Percentiles rank a stretch among this genome's conserved stretches.
Conservation (phyloP, 2,888 invertebrate species). For the Protonemura montana region DNA sequence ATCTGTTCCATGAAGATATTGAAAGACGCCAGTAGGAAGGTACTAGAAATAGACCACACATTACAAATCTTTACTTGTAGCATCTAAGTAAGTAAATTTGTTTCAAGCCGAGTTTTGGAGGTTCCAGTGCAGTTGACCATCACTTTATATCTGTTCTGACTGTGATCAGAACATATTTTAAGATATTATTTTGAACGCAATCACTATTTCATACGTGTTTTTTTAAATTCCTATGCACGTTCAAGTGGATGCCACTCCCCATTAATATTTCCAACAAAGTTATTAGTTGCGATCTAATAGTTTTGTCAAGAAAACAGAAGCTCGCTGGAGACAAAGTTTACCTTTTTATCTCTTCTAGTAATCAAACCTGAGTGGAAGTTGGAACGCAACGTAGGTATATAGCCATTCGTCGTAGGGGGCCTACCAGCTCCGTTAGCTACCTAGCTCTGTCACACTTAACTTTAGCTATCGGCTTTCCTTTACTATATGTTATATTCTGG, state of each 20-base stretch:
- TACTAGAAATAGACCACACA: too few relatives aligned
- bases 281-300: constrained; percentile 18
- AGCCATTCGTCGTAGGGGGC: constrained; percentile 3
- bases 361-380: not conserved
- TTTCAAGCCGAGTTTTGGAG: too few relatives aligned
- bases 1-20: too few relatives aligned
- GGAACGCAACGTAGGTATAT: not conserved
- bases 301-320: constrained; percentile 37
- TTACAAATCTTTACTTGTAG: too few relatives aligned
- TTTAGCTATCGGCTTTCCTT: not conserved
- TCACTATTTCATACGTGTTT: not conserved
- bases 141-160: too few relatives aligned
- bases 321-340: constrained; percentile 32
- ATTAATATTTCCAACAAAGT: not conserved
- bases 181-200: too few relatives aligned
- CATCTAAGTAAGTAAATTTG: too few relatives aligned
- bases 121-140: too few relatives aligned
- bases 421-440: not conserved
- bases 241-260: not conserved
- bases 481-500: not conserved
- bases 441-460: not conserved
- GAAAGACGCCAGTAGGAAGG: too few relatives aligned
- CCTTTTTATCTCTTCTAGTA: constrained; percentile 15
- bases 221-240: not conserved
- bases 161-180: too few relatives aligned